phyloP scores from a whole-genome alignment of 2,888 invertebrate species.

The Chironomus tentans region DNA sequence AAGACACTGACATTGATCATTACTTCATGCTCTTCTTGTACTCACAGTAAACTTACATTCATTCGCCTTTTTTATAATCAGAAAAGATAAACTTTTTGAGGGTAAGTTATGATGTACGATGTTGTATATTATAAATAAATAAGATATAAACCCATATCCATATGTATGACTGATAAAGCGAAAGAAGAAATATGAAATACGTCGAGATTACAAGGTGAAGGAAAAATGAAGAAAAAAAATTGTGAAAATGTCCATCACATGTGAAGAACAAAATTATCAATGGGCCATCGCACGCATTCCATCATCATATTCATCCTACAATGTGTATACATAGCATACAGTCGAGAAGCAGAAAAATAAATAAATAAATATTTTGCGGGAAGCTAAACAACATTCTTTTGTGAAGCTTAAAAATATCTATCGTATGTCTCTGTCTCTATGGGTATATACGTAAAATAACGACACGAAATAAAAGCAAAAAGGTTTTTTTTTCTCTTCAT shows the following conservation, averaged over 20 bases:
- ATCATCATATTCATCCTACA: neutral
- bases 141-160: no score
- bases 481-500: neutral
- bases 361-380: neutral
- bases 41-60: no score
- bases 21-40: no score
- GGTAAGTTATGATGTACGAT: no score
- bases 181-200: no score
- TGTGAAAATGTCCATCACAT: neutral
- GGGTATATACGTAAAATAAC: neutral
- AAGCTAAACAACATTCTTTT: conserved; percentile 13
- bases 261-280: neutral
- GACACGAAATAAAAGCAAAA: neutral
- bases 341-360: no score
- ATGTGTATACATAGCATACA: no score
- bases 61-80: no score
- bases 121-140: no score
- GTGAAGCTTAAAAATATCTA: conserved; percentile 5
- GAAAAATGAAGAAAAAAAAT: neutral
- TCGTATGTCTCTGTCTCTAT: neutral
- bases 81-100: no score
- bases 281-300: neutral
- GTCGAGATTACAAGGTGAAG: neutral
- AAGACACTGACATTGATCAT: no score
- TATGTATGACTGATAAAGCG: no score